Conservation (phyloP, 2,113 vertebrate genomes). For the Pionites leucogaster region DNA sequence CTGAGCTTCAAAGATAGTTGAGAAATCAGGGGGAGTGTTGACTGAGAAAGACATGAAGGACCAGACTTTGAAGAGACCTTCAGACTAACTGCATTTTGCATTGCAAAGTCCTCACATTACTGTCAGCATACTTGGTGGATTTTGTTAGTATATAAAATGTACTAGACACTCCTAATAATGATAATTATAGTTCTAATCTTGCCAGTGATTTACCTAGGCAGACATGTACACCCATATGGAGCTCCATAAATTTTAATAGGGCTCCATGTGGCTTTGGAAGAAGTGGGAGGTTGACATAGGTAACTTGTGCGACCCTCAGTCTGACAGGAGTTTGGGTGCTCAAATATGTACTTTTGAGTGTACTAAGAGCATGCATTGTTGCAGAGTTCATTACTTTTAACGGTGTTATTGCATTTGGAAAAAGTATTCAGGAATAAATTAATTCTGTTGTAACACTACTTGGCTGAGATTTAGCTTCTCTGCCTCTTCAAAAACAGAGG, state of each 20-base stretch:
- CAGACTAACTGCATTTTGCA: background rate
- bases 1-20: background rate
- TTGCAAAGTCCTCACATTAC: background rate
- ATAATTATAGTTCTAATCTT: slow-evolving; percentile 46
- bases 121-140: background rate
- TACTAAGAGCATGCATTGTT: accelerated
- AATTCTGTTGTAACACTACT: background rate
- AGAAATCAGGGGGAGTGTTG: background rate
- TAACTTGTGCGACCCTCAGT: background rate
- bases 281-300: background rate
- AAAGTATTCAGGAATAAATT: background rate
- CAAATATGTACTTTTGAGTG: accelerated
- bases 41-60: background rate
- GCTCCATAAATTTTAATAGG: slow-evolving; percentile 40
- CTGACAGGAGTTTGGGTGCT: background rate
- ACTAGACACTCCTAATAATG: slow-evolving; percentile 47
- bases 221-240: slow-evolving; percentile 16
- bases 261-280: background rate
- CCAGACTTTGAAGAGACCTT: background rate
- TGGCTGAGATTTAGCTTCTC: background rate
- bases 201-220: slow-evolving; percentile 35
- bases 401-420: background rate
- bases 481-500: background rate
- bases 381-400: background rate
- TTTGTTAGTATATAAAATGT: slow-evolving; percentile 24